Evolutionary conservation across 2,113 vertebrate species (phyloP).

Genomic region (Microcebus lehilahytsara): DNA sequence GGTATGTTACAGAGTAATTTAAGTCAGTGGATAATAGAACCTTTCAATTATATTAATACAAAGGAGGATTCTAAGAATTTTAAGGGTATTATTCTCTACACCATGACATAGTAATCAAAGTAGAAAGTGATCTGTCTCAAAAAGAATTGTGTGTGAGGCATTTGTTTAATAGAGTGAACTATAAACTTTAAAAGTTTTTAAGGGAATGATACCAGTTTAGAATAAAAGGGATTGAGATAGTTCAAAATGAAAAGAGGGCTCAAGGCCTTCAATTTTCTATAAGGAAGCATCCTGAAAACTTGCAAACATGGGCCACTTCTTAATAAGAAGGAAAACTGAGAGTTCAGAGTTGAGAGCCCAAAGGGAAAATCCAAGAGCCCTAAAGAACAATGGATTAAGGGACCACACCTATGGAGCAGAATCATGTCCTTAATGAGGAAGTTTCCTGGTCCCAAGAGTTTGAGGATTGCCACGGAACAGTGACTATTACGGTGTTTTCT

Average conservation of each 20-base stretch:
- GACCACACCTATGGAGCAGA: fast-evolving
- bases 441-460: not conserved
- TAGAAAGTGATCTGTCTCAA: not conserved
- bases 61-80: not conserved
- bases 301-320: not conserved
- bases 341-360: not conserved
- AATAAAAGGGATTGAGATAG: not conserved
- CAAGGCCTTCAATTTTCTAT: not conserved
- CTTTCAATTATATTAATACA: not conserved
- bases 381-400: not conserved
- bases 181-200: not conserved
- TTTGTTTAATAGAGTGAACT: not conserved
- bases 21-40: not conserved
- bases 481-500: too few species aligned
- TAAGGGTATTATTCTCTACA: not conserved
- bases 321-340: not conserved
- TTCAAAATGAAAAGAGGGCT: not conserved
- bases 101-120: not conserved
- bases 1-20: not conserved
- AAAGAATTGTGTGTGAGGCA: not conserved
- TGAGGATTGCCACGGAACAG: too few species aligned
- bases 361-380: fast-evolving
- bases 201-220: not conserved
- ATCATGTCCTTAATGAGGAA: not conserved
- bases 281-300: not conserved